Base-by-base conservation (phyloP, 1,140 invertebrate species). In the Tribolium castaneum region DNA sequence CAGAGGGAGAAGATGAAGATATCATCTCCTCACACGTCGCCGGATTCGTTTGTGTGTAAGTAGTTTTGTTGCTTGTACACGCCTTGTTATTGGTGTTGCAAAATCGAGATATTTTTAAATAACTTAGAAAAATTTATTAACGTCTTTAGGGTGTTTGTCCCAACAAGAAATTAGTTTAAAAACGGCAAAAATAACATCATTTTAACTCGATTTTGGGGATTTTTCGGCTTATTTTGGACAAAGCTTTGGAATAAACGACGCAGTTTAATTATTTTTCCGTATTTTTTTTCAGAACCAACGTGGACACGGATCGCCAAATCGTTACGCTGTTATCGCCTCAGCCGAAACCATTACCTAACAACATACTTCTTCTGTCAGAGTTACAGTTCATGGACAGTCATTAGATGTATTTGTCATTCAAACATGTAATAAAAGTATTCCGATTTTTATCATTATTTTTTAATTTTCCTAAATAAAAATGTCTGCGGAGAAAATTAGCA, bases 21-120 rank as follows among this genome's bases (percentile, higher is more conserved):
- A 92, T 98, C 7, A 92, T 98, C 75, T 91, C 93, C 76, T 94
- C 93, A 9, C 98, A 98, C 88, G 91, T 98, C 6, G 94, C 95
- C 19, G 97, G 97, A 74, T 98, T 97, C 87, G 92, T 98, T 78
- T 97, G 96, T 84, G 95, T 98, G 96, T 98, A 92, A 93, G 95
- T 19, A n/a, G n/a, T n/a, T n/a, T n/a, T n/a, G n/a, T n/a, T n/a
- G n/a, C n/a, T n/a, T n/a, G n/a, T n/a, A n/a, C n/a, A n/a, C n/a
- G n/a, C n/a, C n/a, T n/a, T n/a, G n/a, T n/a, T n/a, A n/a, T n/a
- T n/a, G n/a, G n/a, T n/a, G n/a, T n/a, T n/a, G n/a, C n/a, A n/a
- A n/a, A n/a, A n/a, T n/a, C n/a, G n/a, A n/a, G n/a, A n/a, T n/a
- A n/a, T n/a, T n/a, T n/a, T n/a, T n/a, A n/a, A n/a, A n/a, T n/a